phyloP scores from a whole-genome alignment of 2,797 vertebrate species.

The Vireo griseus region DNA sequence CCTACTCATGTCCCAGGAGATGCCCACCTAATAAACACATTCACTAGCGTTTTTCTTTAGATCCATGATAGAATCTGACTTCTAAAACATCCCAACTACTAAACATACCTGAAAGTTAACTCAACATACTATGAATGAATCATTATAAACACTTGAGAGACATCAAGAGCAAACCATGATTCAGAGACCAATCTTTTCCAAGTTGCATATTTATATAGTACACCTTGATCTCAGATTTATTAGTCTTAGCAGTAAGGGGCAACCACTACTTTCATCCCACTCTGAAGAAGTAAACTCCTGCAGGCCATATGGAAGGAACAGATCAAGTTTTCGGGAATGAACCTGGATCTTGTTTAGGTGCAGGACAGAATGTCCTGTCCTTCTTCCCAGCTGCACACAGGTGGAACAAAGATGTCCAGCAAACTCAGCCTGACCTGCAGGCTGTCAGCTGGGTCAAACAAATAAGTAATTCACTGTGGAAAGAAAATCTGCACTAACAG shows the following conservation, averaged over 20 bases:
- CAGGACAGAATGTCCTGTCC: not conserved
- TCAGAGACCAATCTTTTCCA: not conserved
- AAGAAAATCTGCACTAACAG: not conserved
- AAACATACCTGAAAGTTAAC: not conserved
- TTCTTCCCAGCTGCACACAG: not conserved
- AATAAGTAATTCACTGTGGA: not conserved
- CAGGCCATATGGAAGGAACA: not conserved
- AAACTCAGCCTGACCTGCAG: not conserved
- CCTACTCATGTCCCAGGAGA: not conserved
- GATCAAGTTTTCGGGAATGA: not conserved
- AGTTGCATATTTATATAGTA: not conserved
- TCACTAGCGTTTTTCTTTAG: not conserved
- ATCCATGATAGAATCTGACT: not conserved
- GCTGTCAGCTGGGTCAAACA: not conserved
- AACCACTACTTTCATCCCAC: not conserved
- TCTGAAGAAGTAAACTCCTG: not conserved
- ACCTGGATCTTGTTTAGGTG: not conserved
- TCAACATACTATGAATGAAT: not conserved
- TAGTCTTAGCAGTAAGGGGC: not conserved
- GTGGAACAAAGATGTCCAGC: not conserved
- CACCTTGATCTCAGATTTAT: not conserved
- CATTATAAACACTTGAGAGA: not conserved
- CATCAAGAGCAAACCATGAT: not conserved
- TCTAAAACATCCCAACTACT: not conserved
- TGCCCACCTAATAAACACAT: not conserved